Base-by-base conservation (phyloP, 2,888 invertebrate species). In the Volucella zonaria region DNA sequence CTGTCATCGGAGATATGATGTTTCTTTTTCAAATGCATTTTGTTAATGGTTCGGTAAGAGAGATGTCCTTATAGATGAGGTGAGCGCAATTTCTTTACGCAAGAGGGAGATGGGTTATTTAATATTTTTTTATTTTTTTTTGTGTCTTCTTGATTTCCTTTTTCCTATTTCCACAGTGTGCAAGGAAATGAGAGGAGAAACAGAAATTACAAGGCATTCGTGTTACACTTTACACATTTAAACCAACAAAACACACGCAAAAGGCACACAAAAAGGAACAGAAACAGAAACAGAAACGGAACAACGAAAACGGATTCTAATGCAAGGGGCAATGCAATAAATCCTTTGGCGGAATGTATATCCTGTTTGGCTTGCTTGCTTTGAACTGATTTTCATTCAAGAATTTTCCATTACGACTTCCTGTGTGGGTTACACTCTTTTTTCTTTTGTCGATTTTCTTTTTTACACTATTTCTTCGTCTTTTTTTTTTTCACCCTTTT, bases 21-120 rank as follows among this genome's bases (percentile, higher is more conserved):
- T 88, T 90, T 90, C 90, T 90, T 90, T 87, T 90, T 90, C 76
- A 90, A 87, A 87, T 90, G 89, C 90, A 90, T 90, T 87, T 87
- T 47, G 56, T 31, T 6, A 31, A 76, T 81, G 76, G 62, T 89
- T 31, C 6, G 87, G 83, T 87, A 76, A 82, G 58, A 82, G 81
- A 79, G 87, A 83, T 62, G 40, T 47, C 61, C 45, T 75, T 59
- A 31, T 31, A 59, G 80, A 61, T 87, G 8, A 10, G 8, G n/a
- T 23, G 12, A 49, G 15, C 43, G 43, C 9, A 11, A 40, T 58
- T 23, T n/a, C 45, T 88, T 86, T 86, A 75, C 79, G 75, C 47
- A 77, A 87, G 88, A 86, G 88, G 77, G 88, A 88, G 88, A 82
- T 73, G 74, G 70, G 58, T 59, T 31, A 31, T 31, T 4, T 6